These are phyloP conservation scores for Herminia tarsipennalis DNA, from an alignment of 2,888 invertebrate genomes.

Conservation along the genomic window DNA sequence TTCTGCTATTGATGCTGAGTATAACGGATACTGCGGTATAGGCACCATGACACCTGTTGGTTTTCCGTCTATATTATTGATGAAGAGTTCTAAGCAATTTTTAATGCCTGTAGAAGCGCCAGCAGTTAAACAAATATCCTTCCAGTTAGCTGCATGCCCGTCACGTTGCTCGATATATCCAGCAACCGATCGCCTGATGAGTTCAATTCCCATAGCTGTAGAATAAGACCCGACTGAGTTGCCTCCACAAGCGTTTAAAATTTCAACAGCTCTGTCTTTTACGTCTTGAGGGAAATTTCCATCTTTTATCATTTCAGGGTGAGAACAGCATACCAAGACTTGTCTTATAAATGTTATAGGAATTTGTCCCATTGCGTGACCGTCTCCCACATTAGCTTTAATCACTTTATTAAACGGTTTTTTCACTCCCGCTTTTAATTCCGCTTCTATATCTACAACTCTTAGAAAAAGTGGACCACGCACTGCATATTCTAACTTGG, in stretches of 20 bases:
- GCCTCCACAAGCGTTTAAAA: slow-evolving; percentile 89
- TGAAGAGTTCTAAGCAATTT: slow-evolving; percentile 89
- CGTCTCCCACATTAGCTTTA: slow-evolving; percentile 97
- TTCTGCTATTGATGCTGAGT: slow-evolving; percentile 95
- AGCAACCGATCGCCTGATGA: slow-evolving; percentile 93
- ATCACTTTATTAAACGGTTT: slow-evolving; percentile 88
- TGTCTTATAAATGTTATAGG: slow-evolving; percentile 96
- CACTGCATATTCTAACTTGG: slow-evolving; percentile 8
- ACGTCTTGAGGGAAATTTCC: slow-evolving; percentile 91
- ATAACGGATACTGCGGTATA: slow-evolving; percentile 97
- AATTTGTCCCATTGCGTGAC: slow-evolving; percentile 96
- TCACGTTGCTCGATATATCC: slow-evolving; percentile 93
- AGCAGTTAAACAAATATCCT: slow-evolving; percentile 92
- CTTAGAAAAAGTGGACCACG: slow-evolving; percentile 7
- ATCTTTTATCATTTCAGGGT: slow-evolving; percentile 89
- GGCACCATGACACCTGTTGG: slow-evolving; percentile 95
- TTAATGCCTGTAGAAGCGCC: slow-evolving; percentile 96
- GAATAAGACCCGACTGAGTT: slow-evolving; percentile 94
- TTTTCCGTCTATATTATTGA: slow-evolving; percentile 75
- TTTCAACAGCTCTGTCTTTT: slow-evolving; percentile 87
- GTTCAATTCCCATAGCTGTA: slow-evolving; percentile 93
- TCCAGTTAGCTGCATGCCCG: slow-evolving; percentile 88
- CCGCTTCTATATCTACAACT: slow-evolving; percentile 7
- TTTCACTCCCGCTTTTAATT: slow-evolving; percentile 1
- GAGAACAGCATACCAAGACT: slow-evolving; percentile 90